Percentiles rank a stretch among this genome's conserved stretches.
Conservation (phyloP, 2,113 vertebrate species). For the Oenanthe oenanthe region DNA sequence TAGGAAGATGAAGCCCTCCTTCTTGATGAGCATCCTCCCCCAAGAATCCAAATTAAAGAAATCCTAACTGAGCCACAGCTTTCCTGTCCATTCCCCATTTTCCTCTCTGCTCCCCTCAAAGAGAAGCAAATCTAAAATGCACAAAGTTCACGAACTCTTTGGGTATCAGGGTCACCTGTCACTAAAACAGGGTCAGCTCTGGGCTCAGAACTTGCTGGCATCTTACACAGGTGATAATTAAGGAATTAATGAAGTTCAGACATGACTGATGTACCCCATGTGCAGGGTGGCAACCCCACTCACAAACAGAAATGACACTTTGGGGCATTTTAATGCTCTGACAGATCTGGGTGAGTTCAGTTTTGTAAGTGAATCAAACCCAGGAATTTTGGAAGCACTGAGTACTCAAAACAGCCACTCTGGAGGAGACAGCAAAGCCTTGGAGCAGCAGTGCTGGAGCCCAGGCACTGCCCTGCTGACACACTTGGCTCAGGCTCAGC, state of each 20-base stretch:
- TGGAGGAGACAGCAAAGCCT: not conserved
- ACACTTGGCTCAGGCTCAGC: not conserved
- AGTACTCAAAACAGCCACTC: not conserved
- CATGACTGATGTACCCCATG: rapidly evolving
- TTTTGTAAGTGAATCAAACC: not conserved
- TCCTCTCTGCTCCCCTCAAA: not conserved
- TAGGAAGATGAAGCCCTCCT: not conserved
- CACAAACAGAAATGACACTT: not conserved
- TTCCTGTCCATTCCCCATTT: not conserved
- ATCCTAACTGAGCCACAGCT: not conserved
- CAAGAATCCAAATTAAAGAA: not conserved
- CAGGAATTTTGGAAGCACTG: not conserved
- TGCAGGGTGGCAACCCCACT: not conserved
- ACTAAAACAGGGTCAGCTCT: not conserved
- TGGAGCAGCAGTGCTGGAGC: not conserved
- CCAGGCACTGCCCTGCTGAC: not conserved
- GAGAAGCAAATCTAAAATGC: not conserved
- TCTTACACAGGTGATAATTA: not conserved
- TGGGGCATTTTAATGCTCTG: not conserved
- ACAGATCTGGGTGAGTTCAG: not conserved
- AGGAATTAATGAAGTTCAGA: not conserved
- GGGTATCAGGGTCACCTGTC: not conserved
- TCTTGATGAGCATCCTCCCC: not conserved
- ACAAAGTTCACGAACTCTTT: not conserved
- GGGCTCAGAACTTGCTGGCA: not conserved